A percentile compares a stretch with the other conserved stretches of the same genome.
Conservation (phyloP, 2,888 invertebrate genomes). For the Pristionchus fissidentatus region DNA sequence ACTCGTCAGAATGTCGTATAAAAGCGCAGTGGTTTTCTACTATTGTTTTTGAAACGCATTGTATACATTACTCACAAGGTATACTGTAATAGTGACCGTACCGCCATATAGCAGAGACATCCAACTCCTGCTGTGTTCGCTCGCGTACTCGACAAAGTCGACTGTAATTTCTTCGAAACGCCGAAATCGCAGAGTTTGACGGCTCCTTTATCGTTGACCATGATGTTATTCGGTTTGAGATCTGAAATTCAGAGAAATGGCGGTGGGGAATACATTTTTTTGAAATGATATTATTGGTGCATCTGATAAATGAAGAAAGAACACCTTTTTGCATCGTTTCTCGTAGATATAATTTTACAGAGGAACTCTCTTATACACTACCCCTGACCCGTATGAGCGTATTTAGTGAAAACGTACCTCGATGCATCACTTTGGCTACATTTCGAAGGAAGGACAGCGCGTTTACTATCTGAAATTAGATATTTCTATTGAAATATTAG, state of each 20-base stretch:
- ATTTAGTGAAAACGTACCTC: no score
- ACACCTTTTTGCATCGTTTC: no score
- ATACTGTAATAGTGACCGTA: background rate
- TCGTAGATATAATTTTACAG: no score
- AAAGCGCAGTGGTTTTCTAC: background rate
- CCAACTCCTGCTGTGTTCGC: constrained; percentile 85
- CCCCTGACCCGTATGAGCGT: no score
- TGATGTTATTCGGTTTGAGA: constrained; percentile 96
- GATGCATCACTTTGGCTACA: no score
- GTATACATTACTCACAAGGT: background rate
- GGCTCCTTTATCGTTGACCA: constrained; percentile 95
- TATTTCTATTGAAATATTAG: no score
- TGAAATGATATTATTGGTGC: no score
- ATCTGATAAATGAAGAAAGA: no score
- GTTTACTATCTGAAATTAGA: no score
- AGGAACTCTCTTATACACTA: no score
- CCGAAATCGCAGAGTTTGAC: constrained; percentile 99
- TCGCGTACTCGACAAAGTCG: constrained; percentile 99
- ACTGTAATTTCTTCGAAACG: constrained; percentile 95
- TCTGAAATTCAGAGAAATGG: constrained; percentile 82
- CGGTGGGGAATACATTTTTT: no score
- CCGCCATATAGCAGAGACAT: constrained; percentile 94
- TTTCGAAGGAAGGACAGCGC: no score
- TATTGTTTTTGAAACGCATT: background rate
- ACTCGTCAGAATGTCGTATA: background rate